These are phyloP conservation scores for Fopius arisanus DNA, from an alignment of 1,140 invertebrate species.

Conservation along the genomic window DNA sequence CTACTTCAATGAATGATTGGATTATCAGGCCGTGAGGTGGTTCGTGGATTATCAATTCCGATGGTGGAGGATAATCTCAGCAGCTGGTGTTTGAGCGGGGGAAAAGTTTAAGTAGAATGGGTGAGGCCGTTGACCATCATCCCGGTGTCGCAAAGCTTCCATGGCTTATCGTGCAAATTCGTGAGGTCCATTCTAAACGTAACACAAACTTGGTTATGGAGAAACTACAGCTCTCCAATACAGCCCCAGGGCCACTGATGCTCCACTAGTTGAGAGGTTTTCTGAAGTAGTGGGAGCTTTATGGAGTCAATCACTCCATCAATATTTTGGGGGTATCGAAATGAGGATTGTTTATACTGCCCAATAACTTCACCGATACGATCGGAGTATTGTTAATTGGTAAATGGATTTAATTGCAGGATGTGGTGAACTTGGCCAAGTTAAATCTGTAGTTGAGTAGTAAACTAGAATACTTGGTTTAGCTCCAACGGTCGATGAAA, in stretches of 20 bases:
- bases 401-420: no score
- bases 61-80: neutral
- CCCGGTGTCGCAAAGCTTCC: neutral
- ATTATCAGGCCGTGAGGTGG: neutral
- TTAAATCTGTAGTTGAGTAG: no score
- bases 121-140: slow-evolving; percentile 8
- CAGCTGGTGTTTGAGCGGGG: neutral
- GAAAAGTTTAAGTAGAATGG: neutral
- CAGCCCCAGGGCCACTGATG: neutral
- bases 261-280: neutral
- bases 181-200: neutral
- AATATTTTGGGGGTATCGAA: neutral
- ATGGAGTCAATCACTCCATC: neutral
- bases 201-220: neutral
- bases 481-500: no score
- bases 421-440: no score
- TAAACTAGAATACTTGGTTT: no score
- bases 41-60: neutral
- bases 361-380: no score
- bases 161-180: slow-evolving; percentile 20
- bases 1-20: neutral
- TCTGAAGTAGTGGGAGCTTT: neutral
- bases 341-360: no score
- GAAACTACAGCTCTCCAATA: neutral
- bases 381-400: no score